Evolutionary conservation across 2,797 vertebrate species (phyloP).

Genomic region (Poeciliopsis paucimaculata): DNA sequence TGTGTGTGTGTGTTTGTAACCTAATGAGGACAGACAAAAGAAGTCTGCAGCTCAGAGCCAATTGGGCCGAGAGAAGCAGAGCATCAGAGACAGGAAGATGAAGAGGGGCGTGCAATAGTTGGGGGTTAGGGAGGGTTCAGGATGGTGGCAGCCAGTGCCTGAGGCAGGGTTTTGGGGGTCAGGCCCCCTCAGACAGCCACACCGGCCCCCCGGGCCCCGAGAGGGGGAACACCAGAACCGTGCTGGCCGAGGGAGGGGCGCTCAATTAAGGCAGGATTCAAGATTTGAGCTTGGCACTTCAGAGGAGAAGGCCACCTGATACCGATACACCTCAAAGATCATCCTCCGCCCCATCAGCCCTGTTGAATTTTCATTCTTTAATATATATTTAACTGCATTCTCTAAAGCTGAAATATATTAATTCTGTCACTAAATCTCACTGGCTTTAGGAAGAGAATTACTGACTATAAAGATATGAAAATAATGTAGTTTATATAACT

Average conservation of each 20-base stretch:
- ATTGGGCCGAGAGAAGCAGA: constrained; percentile 67
- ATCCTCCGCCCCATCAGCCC: constrained; percentile 23
- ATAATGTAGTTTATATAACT: not conserved
- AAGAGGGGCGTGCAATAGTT: constrained; percentile 54
- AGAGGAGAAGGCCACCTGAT: constrained; percentile 74
- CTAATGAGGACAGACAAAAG: constrained; percentile 83
- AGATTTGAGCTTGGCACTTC: constrained; percentile 62
- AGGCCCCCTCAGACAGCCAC: constrained; percentile 79
- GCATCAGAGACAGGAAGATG: constrained; percentile 67
- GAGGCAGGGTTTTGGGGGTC: constrained; percentile 85
- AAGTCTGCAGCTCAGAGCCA: constrained; percentile 78
- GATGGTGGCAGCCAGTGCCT: constrained; percentile 84
- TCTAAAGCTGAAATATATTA: not conserved
- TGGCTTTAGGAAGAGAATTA: not conserved
- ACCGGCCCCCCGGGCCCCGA: constrained; percentile 50
- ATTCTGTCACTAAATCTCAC: not conserved
- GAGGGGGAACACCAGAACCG: constrained; percentile 69
- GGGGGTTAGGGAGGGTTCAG: constrained; percentile 78
- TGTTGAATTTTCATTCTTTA: not conserved
- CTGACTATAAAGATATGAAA: not conserved
- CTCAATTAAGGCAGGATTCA: constrained; percentile 74
- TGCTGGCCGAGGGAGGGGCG: constrained; percentile 67
- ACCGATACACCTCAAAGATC: constrained; percentile 68
- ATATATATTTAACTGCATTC: constrained; percentile 10
- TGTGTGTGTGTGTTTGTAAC: constrained; percentile 74